These are phyloP conservation scores for Volucella zonaria DNA, from an alignment of 2,888 invertebrate genomes.

Conservation along the genomic window DNA sequence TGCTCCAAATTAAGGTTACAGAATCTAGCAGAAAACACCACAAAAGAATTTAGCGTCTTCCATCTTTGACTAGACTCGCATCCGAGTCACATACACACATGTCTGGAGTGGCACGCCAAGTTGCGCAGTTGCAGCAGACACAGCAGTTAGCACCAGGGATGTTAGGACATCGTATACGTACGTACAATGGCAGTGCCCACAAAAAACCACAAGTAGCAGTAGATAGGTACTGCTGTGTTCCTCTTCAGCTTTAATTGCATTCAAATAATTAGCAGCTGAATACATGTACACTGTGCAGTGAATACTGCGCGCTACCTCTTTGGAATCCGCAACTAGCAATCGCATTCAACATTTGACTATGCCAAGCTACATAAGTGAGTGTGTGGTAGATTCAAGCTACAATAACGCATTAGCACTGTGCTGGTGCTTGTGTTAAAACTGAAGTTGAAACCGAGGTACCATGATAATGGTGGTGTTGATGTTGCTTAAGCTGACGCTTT, in stretches of 20 bases:
- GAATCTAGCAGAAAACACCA: conserved; percentile 56
- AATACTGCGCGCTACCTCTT: conserved; percentile 25
- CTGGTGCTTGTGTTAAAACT: background rate
- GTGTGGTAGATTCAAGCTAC: conserved; percentile 42
- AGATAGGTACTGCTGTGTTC: conserved; percentile 41
- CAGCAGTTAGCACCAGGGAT: conserved; percentile 29
- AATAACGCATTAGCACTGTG: conserved; percentile 51
- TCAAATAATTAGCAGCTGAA: conserved; percentile 71
- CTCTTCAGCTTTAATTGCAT: conserved; percentile 68
- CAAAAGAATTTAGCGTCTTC: conserved; percentile 57
- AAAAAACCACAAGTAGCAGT: conserved; percentile 33
- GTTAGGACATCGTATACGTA: conserved; percentile 9
- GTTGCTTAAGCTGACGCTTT: background rate
- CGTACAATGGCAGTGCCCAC: conserved; percentile 24
- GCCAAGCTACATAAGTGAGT: conserved; percentile 20
- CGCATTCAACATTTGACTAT: conserved; percentile 65
- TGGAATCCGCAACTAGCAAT: conserved; percentile 55
- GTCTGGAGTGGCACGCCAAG: background rate
- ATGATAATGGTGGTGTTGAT: conserved; percentile 7
- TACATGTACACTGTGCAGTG: conserved; percentile 26
- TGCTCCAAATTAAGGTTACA: conserved; percentile 55
- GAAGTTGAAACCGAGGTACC: background rate
- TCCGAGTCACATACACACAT: conserved; percentile 26
- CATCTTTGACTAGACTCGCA: conserved; percentile 40
- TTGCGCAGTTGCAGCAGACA: background rate